A percentile compares a stretch with the other conserved stretches of the same genome.
Conservation (phyloP, 2,888 invertebrate genomes). For the Eutolmus rufibarbis region DNA sequence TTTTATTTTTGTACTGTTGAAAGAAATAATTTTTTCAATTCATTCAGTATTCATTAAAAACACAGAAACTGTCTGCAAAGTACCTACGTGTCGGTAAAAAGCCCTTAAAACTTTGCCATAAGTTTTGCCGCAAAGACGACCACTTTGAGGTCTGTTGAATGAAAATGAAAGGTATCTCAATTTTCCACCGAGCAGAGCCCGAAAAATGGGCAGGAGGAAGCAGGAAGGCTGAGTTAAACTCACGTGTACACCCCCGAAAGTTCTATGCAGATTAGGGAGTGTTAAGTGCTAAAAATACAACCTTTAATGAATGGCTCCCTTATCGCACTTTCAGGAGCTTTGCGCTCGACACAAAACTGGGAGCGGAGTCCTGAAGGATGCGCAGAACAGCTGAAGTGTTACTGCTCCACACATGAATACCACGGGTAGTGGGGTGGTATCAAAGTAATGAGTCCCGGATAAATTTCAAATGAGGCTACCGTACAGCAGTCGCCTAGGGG, state of each 20-base stretch:
- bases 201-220: neutral
- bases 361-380: neutral
- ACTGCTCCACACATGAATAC: neutral
- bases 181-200: neutral
- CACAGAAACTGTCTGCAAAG: neutral
- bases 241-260: neutral
- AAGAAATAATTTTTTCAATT: neutral
- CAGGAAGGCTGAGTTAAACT: neutral
- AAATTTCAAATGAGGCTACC: neutral
- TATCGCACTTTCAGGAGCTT: neutral
- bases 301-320: neutral
- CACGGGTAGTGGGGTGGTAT: neutral
- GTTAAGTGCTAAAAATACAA: neutral
- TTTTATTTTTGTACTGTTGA: neutral
- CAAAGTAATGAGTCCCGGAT: neutral
- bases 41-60: neutral
- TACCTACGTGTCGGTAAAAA: neutral
- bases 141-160: neutral
- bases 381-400: neutral
- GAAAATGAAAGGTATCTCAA: neutral
- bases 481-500: neutral
- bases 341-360: neutral
- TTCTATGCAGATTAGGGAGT: neutral
- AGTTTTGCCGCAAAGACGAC: neutral
- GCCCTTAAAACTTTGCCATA: neutral